These are phyloP conservation scores for Dorcus parallelipipedus DNA, from an alignment of 2,888 invertebrate genomes.

Conservation along the genomic window DNA sequence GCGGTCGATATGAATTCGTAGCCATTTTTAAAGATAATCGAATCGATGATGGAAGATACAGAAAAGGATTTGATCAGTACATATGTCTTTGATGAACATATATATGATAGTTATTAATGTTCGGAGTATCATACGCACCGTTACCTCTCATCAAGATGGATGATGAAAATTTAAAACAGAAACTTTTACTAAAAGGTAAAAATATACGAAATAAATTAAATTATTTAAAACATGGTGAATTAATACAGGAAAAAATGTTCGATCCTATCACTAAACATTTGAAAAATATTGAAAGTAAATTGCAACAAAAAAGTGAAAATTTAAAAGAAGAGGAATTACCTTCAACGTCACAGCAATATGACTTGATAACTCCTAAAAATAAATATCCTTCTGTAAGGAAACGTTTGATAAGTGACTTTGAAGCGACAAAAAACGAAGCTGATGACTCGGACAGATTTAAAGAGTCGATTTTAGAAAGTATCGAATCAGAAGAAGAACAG, in stretches of 20 bases:
- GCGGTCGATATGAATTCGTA: too few relatives aligned
- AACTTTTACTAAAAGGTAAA: neutral
- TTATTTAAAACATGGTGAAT: constrained; percentile 5
- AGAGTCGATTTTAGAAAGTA: too few relatives aligned
- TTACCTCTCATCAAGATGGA: neutral
- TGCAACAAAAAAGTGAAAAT: neutral
- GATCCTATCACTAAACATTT: neutral
- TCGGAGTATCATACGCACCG: too few relatives aligned
- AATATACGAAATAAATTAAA: neutral
- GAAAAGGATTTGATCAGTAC: too few relatives aligned
- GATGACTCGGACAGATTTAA: neutral
- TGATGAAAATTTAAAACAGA: neutral
- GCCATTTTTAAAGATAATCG: too few relatives aligned
- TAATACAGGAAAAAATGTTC: neutral
- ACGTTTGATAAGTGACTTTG: neutral
- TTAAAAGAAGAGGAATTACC: neutral
- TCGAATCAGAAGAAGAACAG: too few relatives aligned
- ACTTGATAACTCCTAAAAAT: too few relatives aligned
- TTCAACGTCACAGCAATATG: neutral
- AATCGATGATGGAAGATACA: too few relatives aligned
- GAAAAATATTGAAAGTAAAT: too few relatives aligned
- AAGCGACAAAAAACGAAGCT: neutral
- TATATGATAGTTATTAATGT: too few relatives aligned
- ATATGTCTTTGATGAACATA: too few relatives aligned
- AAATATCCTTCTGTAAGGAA: too few relatives aligned